phyloP scores from a whole-genome alignment of 1,140 invertebrate genomes.

The Cephus cinctus region DNA sequence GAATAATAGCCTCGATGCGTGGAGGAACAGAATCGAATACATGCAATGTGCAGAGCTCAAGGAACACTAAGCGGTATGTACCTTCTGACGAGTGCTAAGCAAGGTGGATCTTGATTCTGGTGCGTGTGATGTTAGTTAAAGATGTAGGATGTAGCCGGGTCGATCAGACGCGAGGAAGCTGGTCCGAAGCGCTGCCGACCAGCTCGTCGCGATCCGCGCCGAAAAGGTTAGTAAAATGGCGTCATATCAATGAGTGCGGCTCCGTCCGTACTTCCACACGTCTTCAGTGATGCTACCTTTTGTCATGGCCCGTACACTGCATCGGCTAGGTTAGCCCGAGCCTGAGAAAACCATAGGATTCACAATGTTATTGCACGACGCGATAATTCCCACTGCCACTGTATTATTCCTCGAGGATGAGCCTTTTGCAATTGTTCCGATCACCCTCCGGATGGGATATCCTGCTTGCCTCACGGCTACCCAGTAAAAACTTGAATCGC shows the following conservation, averaged over 20 bases:
- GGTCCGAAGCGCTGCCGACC: constrained; percentile 20
- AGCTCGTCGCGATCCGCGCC: constrained; percentile 44
- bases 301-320: constrained; percentile 33
- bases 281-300: constrained; percentile 46
- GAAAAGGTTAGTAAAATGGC: constrained; percentile 62
- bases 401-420: constrained; percentile 1
- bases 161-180: constrained; percentile 17
- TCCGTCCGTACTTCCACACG: constrained; percentile 34
- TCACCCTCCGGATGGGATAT: no score
- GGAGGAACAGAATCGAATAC: constrained; percentile 1
- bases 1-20: no score
- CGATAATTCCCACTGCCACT: neutral
- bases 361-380: neutral
- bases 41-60: no score
- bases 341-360: neutral
- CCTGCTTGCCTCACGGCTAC: constrained; percentile 14
- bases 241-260: constrained; percentile 44
- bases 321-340: constrained; percentile 31
- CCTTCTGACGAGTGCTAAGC: no score
- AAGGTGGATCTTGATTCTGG: no score
- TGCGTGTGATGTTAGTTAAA: constrained; percentile 6
- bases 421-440: no score
- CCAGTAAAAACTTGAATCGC: constrained; percentile 16
- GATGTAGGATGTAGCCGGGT: constrained; percentile 6
- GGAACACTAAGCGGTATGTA: no score